Base-by-base conservation (phyloP, 2,113 vertebrate genomes). In the Brachirus orientalis region DNA sequence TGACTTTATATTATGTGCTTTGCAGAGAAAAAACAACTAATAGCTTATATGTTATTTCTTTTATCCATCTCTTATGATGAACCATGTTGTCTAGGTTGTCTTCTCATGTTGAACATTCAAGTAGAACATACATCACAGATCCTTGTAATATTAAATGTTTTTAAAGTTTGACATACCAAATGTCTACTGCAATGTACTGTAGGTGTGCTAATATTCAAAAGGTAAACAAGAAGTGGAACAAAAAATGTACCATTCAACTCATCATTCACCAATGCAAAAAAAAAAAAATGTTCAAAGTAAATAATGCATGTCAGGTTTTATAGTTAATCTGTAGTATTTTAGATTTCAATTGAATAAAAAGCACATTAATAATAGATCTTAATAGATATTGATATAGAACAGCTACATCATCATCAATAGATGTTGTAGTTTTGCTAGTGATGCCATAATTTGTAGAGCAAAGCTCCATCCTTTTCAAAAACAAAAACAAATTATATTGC, bases 401-500 rank as follows among this genome's bases (percentile, higher is more conserved):
- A n/a, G n/a, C n/a, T n/a, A n/a, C n/a, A n/a, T n/a, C n/a, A n/a
- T n/a, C n/a, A n/a, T n/a, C n/a, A n/a, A n/a, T n/a, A n/a, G n/a
- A n/a, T n/a, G 69, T 45, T 69, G 73, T 47, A 72, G 57, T 65
- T 63, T 62, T 62, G 43, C 41, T 35, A 62, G 17, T 61, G 67
- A 64, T 79, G 83, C 80, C 75, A 85, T 77, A 75, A 75, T 79
- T 80, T 48, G 47, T 12, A n/a, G n/a, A n/a, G n/a, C n/a, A n/a
- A n/a, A n/a, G n/a, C n/a, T n/a, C n/a, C n/a, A n/a, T n/a, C n/a
- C n/a, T n/a, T n/a, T n/a, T n/a, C 47, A 60, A 61, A 19, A 65
- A 65, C 38, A 65, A 65, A 78, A 80, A 69, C 1, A 33, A 60
- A 68, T 43, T 12, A 18, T 68, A 69, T 38, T 41, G 4, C 36